Percentiles rank a stretch among this genome's conserved stretches.
Evolutionary conservation across 2,888 invertebrate genomes (phyloP).

Genomic region (Ophioninae sp.): DNA sequence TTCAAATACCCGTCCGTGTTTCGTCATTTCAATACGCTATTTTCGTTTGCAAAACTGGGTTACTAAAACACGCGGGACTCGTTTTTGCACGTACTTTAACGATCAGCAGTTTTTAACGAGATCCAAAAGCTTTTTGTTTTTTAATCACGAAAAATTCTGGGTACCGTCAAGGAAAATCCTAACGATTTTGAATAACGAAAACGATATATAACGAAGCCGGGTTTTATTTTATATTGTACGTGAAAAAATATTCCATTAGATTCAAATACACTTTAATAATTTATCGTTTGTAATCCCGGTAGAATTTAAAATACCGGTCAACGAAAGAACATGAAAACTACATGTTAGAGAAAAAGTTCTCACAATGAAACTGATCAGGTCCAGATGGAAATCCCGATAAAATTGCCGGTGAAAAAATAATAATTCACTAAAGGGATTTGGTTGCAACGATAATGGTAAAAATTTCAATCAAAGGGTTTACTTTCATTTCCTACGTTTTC

Average conservation of each 20-base stretch:
- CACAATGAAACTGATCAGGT: too few species aligned
- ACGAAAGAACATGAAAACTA: too few species aligned
- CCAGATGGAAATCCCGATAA: too few species aligned
- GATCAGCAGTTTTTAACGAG: background rate
- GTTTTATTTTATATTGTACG: background rate
- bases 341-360: too few species aligned
- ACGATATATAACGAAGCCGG: background rate
- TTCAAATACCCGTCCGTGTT: conserved; percentile 25
- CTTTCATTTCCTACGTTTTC: background rate
- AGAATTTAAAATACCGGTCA: background rate
- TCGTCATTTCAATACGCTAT: conserved; percentile 69
- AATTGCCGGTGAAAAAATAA: too few species aligned
- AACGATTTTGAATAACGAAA: background rate
- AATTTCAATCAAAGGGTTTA: too few species aligned
- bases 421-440: too few species aligned
- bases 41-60: conserved; percentile 77
- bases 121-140: background rate
- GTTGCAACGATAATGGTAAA: too few species aligned
- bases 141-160: background rate
- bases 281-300: background rate
- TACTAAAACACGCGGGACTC: conserved; percentile 71
- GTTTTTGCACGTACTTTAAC: conserved; percentile 29
- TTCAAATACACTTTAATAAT: background rate
- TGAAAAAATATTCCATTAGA: background rate
- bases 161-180: background rate